Conservation (phyloP, 2,797 vertebrate genomes). For the Anguilla megastoma region DNA sequence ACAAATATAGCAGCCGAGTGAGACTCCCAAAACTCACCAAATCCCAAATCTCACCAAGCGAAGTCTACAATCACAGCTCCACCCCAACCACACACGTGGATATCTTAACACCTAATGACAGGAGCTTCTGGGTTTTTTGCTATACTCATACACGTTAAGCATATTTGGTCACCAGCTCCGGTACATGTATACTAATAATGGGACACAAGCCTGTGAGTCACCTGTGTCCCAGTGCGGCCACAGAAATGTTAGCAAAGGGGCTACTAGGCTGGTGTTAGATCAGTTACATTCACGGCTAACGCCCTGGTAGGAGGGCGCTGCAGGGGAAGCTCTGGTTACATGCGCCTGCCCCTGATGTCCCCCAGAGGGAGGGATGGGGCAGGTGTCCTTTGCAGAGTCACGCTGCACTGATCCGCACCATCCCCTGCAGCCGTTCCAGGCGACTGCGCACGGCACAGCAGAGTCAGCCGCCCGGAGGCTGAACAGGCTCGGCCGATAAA, state of each 20-base stretch:
- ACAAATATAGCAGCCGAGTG: not conserved
- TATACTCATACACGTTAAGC: not conserved
- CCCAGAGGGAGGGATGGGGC: not conserved
- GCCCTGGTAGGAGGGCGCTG: not conserved
- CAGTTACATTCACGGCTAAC: not conserved
- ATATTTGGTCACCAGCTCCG: not conserved
- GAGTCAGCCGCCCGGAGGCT: not conserved
- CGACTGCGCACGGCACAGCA: not conserved
- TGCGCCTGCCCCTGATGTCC: not conserved
- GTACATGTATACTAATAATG: not conserved
- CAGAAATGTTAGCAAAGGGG: not conserved
- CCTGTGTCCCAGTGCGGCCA: not conserved
- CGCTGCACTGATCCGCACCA: not conserved
- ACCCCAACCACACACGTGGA: not conserved
- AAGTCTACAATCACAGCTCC: not conserved
- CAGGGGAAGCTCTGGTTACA: not conserved
- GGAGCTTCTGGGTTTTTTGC: not conserved
- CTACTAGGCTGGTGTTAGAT: not conserved
- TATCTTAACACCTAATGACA: not conserved
- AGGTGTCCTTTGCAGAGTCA: not conserved
- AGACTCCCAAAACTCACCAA: not conserved
- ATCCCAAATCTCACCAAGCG: not conserved
- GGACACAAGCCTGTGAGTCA: not conserved
- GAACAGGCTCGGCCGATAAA: not conserved
- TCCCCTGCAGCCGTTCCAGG: not conserved